Evolutionary conservation across 2,888 invertebrate species (phyloP), one percentile per base, ranked within the genome.

Genomic region (Lasioglossum villosulum): DNA sequence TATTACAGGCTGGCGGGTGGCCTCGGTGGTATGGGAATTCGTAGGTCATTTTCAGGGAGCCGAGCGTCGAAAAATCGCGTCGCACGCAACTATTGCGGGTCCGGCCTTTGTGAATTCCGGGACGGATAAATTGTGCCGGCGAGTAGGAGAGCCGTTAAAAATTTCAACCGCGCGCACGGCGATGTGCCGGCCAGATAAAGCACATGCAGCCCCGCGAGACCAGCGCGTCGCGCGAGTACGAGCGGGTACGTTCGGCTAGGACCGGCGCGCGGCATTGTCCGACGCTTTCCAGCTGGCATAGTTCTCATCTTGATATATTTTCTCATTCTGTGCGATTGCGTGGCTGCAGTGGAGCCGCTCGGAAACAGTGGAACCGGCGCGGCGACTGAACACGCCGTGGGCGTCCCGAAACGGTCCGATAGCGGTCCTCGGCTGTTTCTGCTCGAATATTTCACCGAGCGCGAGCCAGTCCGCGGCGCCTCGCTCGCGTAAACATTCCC

Each of bases 121-220:
- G 16, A 14, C 48, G 63, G 23, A 72, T 73, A 56, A 75, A 83
- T 73, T 37, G 72, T 42, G 2, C 10, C 34, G 4, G 34, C n/a
- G 52, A 63, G 12, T 34, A 27, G 23, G 16, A 37, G 34, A 39
- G 63, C 75, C 45, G 56, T 83, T 77, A 52, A 75, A 83, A 80
- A 59, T 75, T 80, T 59, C 30, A 75, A 59, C 23, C 12, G 6
- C 23, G 66, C 34, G 63, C 42, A 30, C 30, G 30, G 16, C 34
- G 82, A 83, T 66, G 10, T n/a, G 66, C 12, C 34, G 72, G n/a
- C 19, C 68, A 70, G 83, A 83, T 83, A 83, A 73, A 84, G 59
- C 75, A 59, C 70, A 23, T 8, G 73, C 79, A 59, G 56, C 59
- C 72, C 39, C 30, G 30, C 12, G 78, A 56, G 82, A 68, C 72